These are phyloP conservation scores for Tetropium fuscum DNA, from an alignment of 2,888 invertebrate genomes.

Conservation along the genomic window DNA sequence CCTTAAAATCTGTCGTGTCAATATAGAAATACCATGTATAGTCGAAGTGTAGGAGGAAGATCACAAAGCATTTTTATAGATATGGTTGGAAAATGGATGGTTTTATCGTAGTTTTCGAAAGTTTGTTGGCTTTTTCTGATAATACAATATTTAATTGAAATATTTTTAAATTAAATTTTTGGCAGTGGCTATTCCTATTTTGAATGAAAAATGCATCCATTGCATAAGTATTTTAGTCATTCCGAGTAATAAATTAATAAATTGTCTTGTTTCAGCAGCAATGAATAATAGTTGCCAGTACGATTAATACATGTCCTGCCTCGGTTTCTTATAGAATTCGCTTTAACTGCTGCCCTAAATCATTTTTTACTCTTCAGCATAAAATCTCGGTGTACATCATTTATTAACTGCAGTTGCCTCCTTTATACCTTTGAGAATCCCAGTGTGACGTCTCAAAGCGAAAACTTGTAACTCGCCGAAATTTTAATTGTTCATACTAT, in stretches of 20 bases:
- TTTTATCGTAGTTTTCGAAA: no score
- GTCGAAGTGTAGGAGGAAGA: no score
- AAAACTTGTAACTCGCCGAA: constrained; percentile 37
- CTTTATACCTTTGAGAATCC: constrained; percentile 19
- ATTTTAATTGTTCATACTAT: constrained; percentile 42
- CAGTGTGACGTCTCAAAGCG: constrained; percentile 30
- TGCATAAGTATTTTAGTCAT: constrained; percentile 34
- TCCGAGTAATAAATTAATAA: no score
- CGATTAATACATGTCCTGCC: constrained; percentile 13
- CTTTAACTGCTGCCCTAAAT: constrained; percentile 34
- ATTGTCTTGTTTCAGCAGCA: constrained; percentile 17
- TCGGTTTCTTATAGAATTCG: constrained; percentile 12
- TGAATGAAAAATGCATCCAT: no score
- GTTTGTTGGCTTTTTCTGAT: no score
- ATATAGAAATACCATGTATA: no score
- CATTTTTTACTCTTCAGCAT: constrained; percentile 40
- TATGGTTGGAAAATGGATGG: no score
- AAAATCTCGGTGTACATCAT: constrained; percentile 37
- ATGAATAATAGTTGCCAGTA: constrained; percentile 6
- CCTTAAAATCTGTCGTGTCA: no score
- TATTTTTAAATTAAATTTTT: no score
- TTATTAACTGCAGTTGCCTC: constrained; percentile 30
- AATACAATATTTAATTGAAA: no score
- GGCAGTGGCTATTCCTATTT: no score
- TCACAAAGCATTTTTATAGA: no score